phyloP scores from a whole-genome alignment of 2,888 invertebrate genomes.

The Sthenelais limicola region DNA sequence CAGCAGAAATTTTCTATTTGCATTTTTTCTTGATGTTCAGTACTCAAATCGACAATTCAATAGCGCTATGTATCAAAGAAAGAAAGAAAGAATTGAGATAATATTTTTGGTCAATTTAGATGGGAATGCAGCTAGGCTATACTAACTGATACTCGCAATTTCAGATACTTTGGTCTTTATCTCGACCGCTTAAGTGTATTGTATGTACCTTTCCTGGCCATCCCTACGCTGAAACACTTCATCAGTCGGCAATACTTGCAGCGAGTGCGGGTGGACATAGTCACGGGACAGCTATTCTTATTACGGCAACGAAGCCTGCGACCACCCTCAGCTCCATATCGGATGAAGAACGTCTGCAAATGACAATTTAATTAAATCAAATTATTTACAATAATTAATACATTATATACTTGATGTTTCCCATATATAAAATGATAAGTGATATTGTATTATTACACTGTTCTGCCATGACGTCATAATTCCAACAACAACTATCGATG shows the following conservation, averaged over 20 bases:
- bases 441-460: neutral
- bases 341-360: slow-evolving; percentile 52
- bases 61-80: too few relatives aligned
- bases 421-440: neutral
- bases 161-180: too few relatives aligned
- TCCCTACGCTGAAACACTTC: slow-evolving; percentile 67
- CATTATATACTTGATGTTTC: neutral
- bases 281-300: slow-evolving; percentile 62
- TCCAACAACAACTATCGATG: too few relatives aligned
- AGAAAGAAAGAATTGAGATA: too few relatives aligned
- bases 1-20: too few relatives aligned
- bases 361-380: neutral
- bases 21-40: too few relatives aligned
- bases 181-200: too few relatives aligned
- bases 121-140: too few relatives aligned
- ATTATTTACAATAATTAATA: neutral
- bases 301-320: slow-evolving; percentile 43
- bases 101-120: too few relatives aligned
- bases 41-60: too few relatives aligned
- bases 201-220: slow-evolving; percentile 70
- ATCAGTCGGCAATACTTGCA: slow-evolving; percentile 70
- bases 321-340: slow-evolving; percentile 42
- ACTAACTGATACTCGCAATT: too few relatives aligned
- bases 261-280: slow-evolving; percentile 65
- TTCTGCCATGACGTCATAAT: too few relatives aligned